Evolutionary conservation across 2,888 invertebrate genomes (phyloP).

Genomic region (Scrobipalpa costella): DNA sequence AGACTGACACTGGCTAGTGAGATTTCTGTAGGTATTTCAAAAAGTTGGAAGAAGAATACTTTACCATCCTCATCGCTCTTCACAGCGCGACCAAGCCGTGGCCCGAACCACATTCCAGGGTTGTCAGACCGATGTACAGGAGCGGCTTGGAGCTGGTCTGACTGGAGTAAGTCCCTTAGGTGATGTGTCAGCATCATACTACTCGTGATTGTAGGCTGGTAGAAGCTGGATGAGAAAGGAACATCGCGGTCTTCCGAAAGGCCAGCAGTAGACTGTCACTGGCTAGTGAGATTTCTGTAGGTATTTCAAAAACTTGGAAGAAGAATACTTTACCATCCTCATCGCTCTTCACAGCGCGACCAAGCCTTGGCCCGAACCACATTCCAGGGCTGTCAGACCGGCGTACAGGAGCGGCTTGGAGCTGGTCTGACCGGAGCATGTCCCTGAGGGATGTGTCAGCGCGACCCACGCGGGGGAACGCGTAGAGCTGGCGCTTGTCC

Average conservation of each 20-base stretch:
- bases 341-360: constrained; percentile 69
- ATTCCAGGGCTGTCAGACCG: constrained; percentile 61
- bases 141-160: constrained; percentile 36
- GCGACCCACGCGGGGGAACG: constrained; percentile 71
- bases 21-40: neutral
- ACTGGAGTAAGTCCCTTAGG: constrained; percentile 32
- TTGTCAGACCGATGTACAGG: constrained; percentile 44
- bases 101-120: constrained; percentile 85
- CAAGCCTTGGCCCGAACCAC: constrained; percentile 87
- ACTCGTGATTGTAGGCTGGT: too few species aligned
- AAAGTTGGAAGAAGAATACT: neutral
- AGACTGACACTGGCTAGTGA: too few species aligned
- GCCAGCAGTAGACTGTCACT: too few species aligned
- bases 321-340: constrained; percentile 53
- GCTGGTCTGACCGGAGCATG: constrained; percentile 30
- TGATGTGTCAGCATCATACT: too few species aligned
- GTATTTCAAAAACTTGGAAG: neutral
- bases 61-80: constrained; percentile 64
- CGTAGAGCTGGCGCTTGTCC: constrained; percentile 64
- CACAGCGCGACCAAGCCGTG: constrained; percentile 81
- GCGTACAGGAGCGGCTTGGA: constrained; percentile 39
- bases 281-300: neutral
- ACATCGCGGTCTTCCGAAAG: too few species aligned
- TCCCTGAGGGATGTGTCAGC: constrained; percentile 41
- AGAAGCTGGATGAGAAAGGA: too few species aligned